A percentile compares a stretch with the other conserved stretches of the same genome.
These are phyloP conservation scores for Drosophila littoralis DNA, from an alignment of 1,140 invertebrate species.

Conservation along the genomic window DNA sequence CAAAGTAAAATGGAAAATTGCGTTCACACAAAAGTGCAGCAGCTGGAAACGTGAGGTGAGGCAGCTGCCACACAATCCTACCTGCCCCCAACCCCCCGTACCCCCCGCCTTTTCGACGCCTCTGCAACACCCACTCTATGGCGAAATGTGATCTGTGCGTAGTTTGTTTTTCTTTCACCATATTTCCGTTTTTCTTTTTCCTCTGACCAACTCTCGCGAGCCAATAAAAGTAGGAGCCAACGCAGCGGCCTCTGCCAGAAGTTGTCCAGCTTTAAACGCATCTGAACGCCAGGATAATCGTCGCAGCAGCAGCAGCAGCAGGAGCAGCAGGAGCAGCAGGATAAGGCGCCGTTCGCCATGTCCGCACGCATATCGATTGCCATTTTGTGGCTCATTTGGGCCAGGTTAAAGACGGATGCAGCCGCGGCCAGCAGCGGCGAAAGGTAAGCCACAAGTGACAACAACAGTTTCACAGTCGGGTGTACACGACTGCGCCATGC, in stretches of 20 bases:
- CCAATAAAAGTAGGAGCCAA: constrained; percentile 74
- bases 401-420: constrained; percentile 17
- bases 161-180: neutral
- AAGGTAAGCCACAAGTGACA: constrained; percentile 30
- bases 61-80: neutral
- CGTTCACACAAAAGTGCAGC: constrained; percentile 47
- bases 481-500: neutral
- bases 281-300: constrained; percentile 19
- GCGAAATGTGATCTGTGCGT: constrained; percentile 56
- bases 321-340: neutral
- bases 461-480: too few species aligned
- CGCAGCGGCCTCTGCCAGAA: constrained; percentile 68
- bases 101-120: neutral
- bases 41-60: constrained; percentile 69
- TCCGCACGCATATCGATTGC: constrained; percentile 12
- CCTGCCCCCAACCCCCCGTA: neutral
- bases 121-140: neutral
- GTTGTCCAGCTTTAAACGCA: constrained; percentile 55
- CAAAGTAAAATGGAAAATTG: constrained; percentile 61
- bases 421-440: constrained; percentile 50
- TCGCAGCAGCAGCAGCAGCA: neutral
- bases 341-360: constrained; percentile 20
- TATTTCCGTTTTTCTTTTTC: constrained; percentile 1
- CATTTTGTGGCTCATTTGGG: constrained; percentile 25
- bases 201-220: constrained; percentile 44